A percentile compares a stretch with the other conserved stretches of the same genome.
phyloP scores from a whole-genome alignment of 2,888 invertebrate genomes.

The Andrena flavipes region DNA sequence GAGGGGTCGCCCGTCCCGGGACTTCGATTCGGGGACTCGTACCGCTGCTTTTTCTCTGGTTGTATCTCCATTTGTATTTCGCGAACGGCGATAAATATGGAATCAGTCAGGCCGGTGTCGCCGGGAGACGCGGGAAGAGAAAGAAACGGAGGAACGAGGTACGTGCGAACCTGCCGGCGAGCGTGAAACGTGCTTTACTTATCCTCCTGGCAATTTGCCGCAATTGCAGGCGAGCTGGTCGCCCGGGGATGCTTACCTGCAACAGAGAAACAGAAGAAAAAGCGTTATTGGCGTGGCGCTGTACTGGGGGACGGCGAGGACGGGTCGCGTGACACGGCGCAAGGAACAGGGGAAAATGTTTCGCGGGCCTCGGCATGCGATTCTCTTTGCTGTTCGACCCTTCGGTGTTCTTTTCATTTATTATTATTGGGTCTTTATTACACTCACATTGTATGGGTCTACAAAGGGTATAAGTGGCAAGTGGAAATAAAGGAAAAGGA shows the following conservation, averaged over 20 bases:
- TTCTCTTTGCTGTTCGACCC: background rate
- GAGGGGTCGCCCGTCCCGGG: background rate
- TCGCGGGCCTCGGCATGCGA: background rate
- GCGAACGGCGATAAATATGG: background rate
- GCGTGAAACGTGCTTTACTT: slow-evolving; percentile 35
- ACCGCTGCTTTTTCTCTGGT: no score
- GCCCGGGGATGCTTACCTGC: slow-evolving; percentile 53
- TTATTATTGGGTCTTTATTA: no score
- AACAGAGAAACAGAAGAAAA: slow-evolving; percentile 39
- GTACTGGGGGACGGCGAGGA: background rate
- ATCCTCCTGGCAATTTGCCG: slow-evolving; percentile 43
- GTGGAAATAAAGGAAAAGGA: no score
- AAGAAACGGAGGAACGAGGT: background rate
- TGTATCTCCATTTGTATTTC: no score
- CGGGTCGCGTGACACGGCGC: slow-evolving; percentile 22
- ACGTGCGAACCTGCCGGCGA: slow-evolving; percentile 10
- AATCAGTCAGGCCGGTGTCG: background rate
- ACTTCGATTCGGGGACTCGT: background rate
- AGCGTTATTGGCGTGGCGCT: slow-evolving; percentile 29
- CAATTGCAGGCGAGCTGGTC: slow-evolving; percentile 39
- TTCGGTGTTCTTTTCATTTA: background rate
- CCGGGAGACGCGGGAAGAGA: background rate
- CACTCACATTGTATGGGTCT: no score
- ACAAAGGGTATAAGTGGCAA: no score
- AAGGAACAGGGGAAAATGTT: background rate